phyloP scores from a whole-genome alignment of 2,888 invertebrate genomes.

The Taphrorychus bicolor region DNA sequence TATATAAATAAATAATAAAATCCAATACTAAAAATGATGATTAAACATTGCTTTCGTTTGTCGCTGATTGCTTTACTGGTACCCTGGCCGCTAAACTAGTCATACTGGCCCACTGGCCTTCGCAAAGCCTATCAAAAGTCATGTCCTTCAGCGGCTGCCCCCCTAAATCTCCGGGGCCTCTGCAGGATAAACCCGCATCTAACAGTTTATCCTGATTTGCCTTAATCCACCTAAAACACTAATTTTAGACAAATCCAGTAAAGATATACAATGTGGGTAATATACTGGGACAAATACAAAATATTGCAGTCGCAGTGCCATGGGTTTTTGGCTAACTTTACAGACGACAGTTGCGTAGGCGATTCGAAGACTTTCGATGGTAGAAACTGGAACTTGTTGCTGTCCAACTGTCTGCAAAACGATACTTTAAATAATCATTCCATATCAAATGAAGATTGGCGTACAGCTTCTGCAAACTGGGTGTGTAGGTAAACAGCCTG shows the following conservation, averaged over 20 bases:
- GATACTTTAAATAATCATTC: neutral
- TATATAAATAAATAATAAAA: too few relatives aligned
- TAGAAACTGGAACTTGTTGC: slow-evolving; percentile 74
- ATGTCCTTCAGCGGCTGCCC: slow-evolving; percentile 73
- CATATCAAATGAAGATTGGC: slow-evolving; percentile 54
- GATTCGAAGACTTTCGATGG: slow-evolving; percentile 72
- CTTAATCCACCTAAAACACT: slow-evolving; percentile 70
- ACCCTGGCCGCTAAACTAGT: slow-evolving; percentile 71
- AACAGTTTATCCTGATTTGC: slow-evolving; percentile 71
- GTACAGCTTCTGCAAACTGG: slow-evolving; percentile 75
- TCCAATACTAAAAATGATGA: neutral
- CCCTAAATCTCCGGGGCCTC: slow-evolving; percentile 75
- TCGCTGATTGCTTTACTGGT: slow-evolving; percentile 58
- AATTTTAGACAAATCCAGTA: slow-evolving; percentile 69
- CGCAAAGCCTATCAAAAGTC: slow-evolving; percentile 75
- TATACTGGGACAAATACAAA: slow-evolving; percentile 73
- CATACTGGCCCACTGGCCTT: slow-evolving; percentile 83
- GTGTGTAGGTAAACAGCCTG: slow-evolving; percentile 68
- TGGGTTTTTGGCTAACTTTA: slow-evolving; percentile 77
- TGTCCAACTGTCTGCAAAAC: slow-evolving; percentile 72
- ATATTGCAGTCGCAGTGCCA: slow-evolving; percentile 84
- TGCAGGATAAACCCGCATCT: slow-evolving; percentile 74
- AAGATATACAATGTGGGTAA: neutral
- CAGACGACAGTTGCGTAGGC: slow-evolving; percentile 68
- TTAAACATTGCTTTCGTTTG: neutral